Evolutionary conservation across 2,888 invertebrate genomes (phyloP), one percentile per base, ranked within the genome.

Genomic region (Ormyrus labotus): DNA sequence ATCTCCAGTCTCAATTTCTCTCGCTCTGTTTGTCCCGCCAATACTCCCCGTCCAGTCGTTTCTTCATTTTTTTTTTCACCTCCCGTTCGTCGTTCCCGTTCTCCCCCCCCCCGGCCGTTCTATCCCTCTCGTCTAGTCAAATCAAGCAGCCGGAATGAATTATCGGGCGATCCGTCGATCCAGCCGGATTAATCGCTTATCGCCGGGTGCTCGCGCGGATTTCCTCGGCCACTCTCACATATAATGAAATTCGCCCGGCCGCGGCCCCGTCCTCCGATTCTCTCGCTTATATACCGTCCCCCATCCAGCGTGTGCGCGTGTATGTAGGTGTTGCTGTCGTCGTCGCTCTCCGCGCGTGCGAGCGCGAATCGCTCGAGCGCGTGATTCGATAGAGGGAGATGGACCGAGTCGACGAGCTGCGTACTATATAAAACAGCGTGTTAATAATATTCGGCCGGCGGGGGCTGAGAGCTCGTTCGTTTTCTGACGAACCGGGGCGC

Each of bases 81-180:
- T 70, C 64, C 64, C 69, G 50, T 60, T 69, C 19, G 68, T 69
- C 70, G 57, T 70, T 70, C 63, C 64, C n/a, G 6, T 57, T 64
- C 57, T 5, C 13, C 7, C 4, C n/a, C 7, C 45, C 61, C n/a
- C 0, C 10, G 51, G n/a, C 6, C 34, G 13, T n/a, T 19, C 48
- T 51, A 34, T 6, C 45, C 34, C 19, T 68, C 68, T 64, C 64
- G 64, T 65, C 64, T 70, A 45, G 70, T 72, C 70, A 68, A 76
- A 79, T 76, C 68, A 81, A 77, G 64, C 81, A 58, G 58, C 73
- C 73, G 73, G 60, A 69, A 78, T 77, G 65, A 77, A 81, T 81
- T 81, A 81, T 78, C 73, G 77, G 76, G 8, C 68, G 73, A 73
- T 68, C 68, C 73, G 73, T 68, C 68, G 78, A 78, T 67, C 60